phyloP scores from a whole-genome alignment of 2,113 vertebrate species.

The Anarhynchus alexandrinus region DNA sequence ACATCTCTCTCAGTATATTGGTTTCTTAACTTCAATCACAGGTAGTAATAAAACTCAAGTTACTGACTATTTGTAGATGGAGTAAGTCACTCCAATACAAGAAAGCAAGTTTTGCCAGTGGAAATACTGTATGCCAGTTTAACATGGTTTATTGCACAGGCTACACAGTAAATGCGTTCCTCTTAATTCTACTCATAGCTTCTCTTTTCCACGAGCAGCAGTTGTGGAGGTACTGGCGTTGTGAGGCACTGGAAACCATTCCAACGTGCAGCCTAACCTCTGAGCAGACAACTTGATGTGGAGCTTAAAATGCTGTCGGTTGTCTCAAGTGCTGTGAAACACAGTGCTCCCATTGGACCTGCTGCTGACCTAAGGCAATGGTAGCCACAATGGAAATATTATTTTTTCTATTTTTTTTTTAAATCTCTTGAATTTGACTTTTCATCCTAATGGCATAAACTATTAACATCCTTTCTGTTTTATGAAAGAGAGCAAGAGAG shows the following conservation, averaged over 20 bases:
- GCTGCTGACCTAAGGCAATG: background rate
- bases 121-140: background rate
- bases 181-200: background rate
- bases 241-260: background rate
- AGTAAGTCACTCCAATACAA: background rate
- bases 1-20: background rate
- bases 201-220: background rate
- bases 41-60: background rate
- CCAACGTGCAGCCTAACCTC: background rate
- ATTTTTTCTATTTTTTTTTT: background rate
- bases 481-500: background rate
- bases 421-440: background rate
- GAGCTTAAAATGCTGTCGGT: background rate
- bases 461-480: background rate
- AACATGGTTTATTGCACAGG: background rate
- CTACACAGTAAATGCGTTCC: background rate
- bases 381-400: background rate
- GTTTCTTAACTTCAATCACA: background rate
- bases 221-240: background rate
- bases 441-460: background rate
- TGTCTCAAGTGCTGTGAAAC: accelerated
- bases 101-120: background rate
- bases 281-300: background rate
- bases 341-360: too few relatives aligned
- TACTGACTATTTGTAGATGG: background rate